Base-by-base conservation (phyloP, 2,113 vertebrate species). In the Hippocampus mohnikei region DNA sequence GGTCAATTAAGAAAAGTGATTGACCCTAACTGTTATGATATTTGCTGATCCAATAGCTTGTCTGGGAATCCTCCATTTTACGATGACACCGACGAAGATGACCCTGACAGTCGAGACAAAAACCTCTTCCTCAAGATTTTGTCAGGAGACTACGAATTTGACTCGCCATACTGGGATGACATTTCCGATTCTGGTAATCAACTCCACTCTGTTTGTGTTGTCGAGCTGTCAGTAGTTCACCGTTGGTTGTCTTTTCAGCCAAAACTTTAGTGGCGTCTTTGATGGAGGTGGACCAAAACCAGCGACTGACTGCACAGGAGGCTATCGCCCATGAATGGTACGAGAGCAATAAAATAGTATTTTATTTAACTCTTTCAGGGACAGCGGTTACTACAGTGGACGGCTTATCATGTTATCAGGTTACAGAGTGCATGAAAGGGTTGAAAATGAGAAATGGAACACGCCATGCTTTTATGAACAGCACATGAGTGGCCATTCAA, bases 41-140 rank as follows among this genome's bases (percentile, higher is more conserved):
- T 62, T 58, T 44, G 42, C 33, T 52, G 33, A n/a, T 12, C 65
- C 23, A 64, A 73, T 40, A 98, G 96, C 79, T 92, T 98, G 84
- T 98, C 96, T 61, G 97, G 97, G 78, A 98, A 98, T 81, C 97
- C 96, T 25, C 96, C 97, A 10, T 98, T 99, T 89, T 99, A 98
- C 21, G 96, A 98, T 65, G 97, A 99, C 78, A 89, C 92, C 0
- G 96, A 98, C 0, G 97, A 98, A 74, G 97, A 98, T 7, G 96
- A 98, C 69, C 94, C 95, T 0, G 96, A 98, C 82, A 96, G 93
- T 78, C 96, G 98, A 0, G 97, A 99, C 78, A 98, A 96, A 87
- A 98, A 98, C 77, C 94, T 99, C 52, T 99, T 98, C 88, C 91
- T 96, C 25, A 99, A 99, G 91, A 99, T 98, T 85, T 90, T 99